These are phyloP conservation scores for Labrus mixtus DNA, from an alignment of 2,113 vertebrate species.

Conservation along the genomic window DNA sequence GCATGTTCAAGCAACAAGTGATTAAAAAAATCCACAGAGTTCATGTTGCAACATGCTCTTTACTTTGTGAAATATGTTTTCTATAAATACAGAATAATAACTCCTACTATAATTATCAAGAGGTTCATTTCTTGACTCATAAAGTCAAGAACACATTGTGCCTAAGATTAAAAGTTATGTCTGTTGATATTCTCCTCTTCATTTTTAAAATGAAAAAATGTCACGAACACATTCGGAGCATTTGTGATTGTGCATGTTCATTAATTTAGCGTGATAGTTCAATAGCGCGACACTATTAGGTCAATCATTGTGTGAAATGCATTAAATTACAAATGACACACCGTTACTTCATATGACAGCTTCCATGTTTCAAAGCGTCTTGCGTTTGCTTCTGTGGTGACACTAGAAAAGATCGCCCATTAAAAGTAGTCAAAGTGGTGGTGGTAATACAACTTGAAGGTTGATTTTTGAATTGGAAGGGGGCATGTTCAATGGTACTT, in stretches of 20 bases:
- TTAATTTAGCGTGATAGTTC: constrained; percentile 3
- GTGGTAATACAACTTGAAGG: too few species aligned
- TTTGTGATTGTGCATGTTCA: not conserved
- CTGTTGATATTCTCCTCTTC: not conserved
- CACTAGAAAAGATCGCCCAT: too few species aligned
- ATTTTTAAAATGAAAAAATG: not conserved
- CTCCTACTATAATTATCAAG: not conserved
- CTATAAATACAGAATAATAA: not conserved
- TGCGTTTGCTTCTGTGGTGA: too few species aligned
- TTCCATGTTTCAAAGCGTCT: not conserved
- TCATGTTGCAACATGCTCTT: not conserved
- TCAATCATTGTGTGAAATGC: not conserved
- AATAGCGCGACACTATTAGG: constrained; percentile 7
- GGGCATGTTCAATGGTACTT: too few species aligned
- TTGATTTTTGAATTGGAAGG: too few species aligned
- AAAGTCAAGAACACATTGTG: not conserved
- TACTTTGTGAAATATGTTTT: not conserved
- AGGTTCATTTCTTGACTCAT: not conserved
- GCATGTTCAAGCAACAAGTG: not conserved
- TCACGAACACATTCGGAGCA: not conserved
- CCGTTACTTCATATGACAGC: constrained; percentile 5
- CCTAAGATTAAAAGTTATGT: not conserved
- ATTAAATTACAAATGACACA: not conserved
- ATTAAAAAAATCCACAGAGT: not conserved
- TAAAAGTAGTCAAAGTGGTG: too few species aligned